Conservation (phyloP, 2,113 vertebrate species). For the Chloebia gouldiae region DNA sequence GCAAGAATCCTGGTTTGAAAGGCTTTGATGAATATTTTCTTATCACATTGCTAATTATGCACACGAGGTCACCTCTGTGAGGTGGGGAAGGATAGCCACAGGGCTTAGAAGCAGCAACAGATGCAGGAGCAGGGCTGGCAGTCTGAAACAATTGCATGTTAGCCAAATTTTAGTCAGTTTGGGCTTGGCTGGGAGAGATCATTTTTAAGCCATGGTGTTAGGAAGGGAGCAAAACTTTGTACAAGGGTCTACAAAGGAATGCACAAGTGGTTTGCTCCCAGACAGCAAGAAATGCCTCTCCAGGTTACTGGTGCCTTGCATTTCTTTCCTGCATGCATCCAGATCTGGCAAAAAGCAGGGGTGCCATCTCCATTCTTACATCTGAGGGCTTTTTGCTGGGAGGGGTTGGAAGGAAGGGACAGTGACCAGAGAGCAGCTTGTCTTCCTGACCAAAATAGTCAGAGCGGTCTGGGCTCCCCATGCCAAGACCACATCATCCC, state of each 20-base stretch:
- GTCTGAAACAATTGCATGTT: not conserved
- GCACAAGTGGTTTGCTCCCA: not conserved
- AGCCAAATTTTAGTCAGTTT: not conserved
- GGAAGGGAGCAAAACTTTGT: not conserved
- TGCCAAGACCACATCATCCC: not conserved
- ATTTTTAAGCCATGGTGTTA: not conserved
- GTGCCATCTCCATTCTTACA: not conserved
- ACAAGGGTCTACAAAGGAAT: not conserved
- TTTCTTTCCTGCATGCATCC: not conserved
- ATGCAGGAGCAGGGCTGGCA: not conserved
- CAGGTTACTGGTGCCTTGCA: not conserved
- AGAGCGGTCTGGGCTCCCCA: rapidly evolving
- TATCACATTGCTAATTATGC: not conserved
- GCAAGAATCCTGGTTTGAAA: not conserved
- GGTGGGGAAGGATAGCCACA: not conserved
- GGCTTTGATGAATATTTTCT: not conserved
- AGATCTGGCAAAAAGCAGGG: not conserved
- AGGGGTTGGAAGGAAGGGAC: not conserved
- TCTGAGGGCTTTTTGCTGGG: not conserved
- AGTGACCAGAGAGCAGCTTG: not conserved
- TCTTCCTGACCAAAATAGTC: not conserved
- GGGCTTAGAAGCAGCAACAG: not conserved
- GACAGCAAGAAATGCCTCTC: not conserved
- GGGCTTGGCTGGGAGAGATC: not conserved
- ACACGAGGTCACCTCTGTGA: not conserved